Evolutionary conservation across 30 jellyfish, hydroid and myxozoan species (phyloP).

Genomic region (Aurelia aurita complex sp. Pacific): DNA sequence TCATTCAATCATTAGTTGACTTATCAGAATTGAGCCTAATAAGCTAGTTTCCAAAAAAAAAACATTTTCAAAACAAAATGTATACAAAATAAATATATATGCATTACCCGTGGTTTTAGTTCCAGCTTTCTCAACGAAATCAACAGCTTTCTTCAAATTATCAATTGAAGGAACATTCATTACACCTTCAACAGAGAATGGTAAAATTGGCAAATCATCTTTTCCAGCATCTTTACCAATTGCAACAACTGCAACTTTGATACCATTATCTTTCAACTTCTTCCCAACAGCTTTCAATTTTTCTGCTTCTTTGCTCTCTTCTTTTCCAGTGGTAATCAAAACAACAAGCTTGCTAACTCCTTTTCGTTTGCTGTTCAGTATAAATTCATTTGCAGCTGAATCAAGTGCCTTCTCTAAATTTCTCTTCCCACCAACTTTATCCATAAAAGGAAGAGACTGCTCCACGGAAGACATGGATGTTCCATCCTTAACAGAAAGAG

Average conservation of each 20-base stretch:
- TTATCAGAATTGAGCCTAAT: too few species aligned
- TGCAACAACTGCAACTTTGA: slow-evolving; percentile 58
- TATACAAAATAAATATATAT: background rate
- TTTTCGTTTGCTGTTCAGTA: background rate
- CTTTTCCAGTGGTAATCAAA: slow-evolving; percentile 46
- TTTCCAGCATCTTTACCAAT: slow-evolving; percentile 23
- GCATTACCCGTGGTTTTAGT: slow-evolving; percentile 3
- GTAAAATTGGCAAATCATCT: background rate
- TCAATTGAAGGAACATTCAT: background rate
- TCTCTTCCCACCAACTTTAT: slow-evolving; percentile 7
- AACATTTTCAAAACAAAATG: too few species aligned
- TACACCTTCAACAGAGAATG: background rate
- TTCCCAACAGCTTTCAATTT: slow-evolving; percentile 15
- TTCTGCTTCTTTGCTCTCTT: background rate
- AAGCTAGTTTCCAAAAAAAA: too few species aligned
- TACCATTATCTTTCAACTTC: slow-evolving; percentile 49
- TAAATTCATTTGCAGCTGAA: background rate
- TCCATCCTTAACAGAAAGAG: background rate
- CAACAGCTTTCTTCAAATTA: slow-evolving; percentile 20
- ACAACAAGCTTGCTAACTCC: slow-evolving; percentile 50
- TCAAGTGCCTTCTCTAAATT: background rate
- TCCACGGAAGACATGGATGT: background rate
- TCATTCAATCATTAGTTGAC: too few species aligned
- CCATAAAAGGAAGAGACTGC: background rate
- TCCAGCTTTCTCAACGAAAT: slow-evolving; percentile 38